Conservation (phyloP, 2,113 vertebrate genomes). For the Campylomormyrus tamandua region DNA sequence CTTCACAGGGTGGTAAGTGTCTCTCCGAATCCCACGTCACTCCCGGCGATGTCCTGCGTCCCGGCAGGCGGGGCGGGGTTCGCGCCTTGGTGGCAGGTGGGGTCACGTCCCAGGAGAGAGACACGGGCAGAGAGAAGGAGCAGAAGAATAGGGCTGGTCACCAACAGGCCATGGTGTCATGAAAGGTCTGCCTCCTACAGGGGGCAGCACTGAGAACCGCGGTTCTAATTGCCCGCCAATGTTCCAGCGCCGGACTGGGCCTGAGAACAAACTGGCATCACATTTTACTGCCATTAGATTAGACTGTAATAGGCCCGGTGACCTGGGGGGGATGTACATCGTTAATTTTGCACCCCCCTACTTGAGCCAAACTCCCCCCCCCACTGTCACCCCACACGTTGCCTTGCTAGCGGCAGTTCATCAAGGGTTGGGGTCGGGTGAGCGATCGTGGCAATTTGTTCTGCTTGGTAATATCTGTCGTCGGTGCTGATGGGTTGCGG, state of each 20-base stretch:
- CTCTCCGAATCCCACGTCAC: background rate
- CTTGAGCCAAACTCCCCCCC: conserved; percentile 20
- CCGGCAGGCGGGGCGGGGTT: background rate
- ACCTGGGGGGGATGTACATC: conserved; percentile 61
- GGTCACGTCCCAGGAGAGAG: background rate
- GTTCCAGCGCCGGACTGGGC: background rate
- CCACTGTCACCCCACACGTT: conserved; percentile 17
- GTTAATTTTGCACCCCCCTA: conserved; percentile 55
- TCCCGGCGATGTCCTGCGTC: background rate
- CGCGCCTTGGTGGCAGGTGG: background rate
- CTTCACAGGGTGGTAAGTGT: background rate
- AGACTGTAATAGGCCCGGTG: conserved; percentile 72
- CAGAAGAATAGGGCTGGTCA: background rate
- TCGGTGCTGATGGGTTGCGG: conserved; percentile 1
- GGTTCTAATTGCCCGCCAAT: background rate
- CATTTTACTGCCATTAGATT: conserved; percentile 75
- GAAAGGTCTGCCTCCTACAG: too few species aligned
- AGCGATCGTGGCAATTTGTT: conserved; percentile 47
- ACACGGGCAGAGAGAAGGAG: background rate
- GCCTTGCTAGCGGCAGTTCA: conserved; percentile 60
- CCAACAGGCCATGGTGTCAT: background rate
- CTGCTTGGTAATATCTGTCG: conserved; percentile 19
- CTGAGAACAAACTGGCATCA: conserved; percentile 30
- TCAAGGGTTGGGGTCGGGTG: conserved; percentile 46
- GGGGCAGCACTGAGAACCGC: background rate